Evolutionary conservation across 2,888 invertebrate genomes (phyloP).

Genomic region (Polietes domitor): DNA sequence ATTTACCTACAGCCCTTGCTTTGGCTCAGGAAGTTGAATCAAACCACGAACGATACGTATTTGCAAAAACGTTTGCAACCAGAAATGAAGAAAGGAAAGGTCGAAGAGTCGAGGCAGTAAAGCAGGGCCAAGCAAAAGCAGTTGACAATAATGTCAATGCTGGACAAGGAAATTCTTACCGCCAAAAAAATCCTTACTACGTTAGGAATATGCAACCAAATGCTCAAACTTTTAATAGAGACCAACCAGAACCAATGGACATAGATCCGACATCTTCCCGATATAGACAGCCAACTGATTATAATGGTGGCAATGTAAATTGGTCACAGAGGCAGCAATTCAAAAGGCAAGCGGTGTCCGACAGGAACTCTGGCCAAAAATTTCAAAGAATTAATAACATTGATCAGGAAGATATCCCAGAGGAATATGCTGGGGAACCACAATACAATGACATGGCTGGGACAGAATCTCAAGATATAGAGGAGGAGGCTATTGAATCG

Average conservation of each 20-base stretch:
- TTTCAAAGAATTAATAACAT: no score
- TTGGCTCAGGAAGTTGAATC: conserved; percentile 53
- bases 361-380: no score
- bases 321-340: no score
- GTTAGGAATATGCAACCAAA: background rate
- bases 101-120: background rate
- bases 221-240: background rate
- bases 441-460: no score
- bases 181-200: background rate
- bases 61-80: conserved; percentile 35
- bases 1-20: conserved; percentile 39
- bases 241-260: background rate
- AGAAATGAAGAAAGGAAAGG: background rate
- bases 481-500: no score
- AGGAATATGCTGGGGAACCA: no score
- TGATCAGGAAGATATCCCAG: no score
- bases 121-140: background rate
- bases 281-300: no score
- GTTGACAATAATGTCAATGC: background rate
- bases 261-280: no score
- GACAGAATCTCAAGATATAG: no score
- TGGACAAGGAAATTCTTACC: background rate
- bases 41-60: conserved; percentile 49
- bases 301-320: no score
- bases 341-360: no score